These are phyloP conservation scores for Phataginus tricuspis DNA, from an alignment of 2,797 vertebrate genomes.

Conservation along the genomic window DNA sequence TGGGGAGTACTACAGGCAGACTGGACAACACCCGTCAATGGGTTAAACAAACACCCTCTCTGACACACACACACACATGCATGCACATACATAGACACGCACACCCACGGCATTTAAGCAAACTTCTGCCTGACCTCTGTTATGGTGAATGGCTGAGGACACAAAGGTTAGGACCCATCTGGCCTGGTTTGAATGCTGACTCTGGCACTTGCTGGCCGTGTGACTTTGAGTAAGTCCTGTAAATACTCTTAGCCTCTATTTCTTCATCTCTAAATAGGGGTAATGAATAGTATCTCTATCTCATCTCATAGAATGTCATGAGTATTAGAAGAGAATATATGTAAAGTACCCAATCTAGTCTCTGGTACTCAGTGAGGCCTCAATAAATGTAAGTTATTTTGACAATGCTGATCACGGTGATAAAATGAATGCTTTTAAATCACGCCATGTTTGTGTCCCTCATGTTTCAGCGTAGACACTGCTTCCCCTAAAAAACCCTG, in stretches of 20 bases:
- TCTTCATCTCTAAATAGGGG: background rate
- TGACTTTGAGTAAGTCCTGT: background rate
- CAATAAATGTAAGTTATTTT: slow-evolving; percentile 43
- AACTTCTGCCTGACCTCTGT: background rate
- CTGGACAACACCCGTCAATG: background rate
- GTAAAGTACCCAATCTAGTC: background rate
- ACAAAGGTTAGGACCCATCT: background rate
- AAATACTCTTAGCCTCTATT: background rate
- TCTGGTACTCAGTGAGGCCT: slow-evolving; percentile 9
- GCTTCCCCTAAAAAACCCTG: background rate
- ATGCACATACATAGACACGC: rapidly evolving
- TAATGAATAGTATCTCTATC: background rate
- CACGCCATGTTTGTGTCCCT: background rate
- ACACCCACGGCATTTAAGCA: background rate
- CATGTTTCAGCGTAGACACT: background rate
- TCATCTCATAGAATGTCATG: background rate
- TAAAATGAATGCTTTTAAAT: background rate
- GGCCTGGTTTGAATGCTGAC: background rate
- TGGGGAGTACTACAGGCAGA: background rate
- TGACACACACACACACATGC: too few species aligned
- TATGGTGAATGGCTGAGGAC: background rate
- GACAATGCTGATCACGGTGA: background rate
- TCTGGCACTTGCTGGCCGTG: background rate
- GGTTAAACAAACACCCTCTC: background rate
- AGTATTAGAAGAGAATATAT: background rate